Percentiles rank a stretch among this genome's conserved stretches.
Evolutionary conservation across 2,113 vertebrate genomes (phyloP).

Genomic region (Lanius ludovicianus): DNA sequence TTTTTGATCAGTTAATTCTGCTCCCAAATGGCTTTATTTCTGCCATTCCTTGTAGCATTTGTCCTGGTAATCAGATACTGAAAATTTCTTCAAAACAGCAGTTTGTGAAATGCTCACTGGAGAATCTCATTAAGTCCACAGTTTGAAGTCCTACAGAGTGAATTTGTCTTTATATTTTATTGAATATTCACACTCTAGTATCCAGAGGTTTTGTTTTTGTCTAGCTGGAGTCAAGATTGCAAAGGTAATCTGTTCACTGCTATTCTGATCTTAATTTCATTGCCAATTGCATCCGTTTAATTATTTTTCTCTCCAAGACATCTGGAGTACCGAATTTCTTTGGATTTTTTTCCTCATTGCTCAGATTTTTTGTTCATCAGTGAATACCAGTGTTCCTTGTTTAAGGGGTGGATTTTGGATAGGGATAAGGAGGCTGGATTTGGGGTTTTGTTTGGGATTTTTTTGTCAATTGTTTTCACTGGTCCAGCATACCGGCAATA

Average conservation of each 20-base stretch:
- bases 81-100: background rate
- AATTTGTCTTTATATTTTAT: background rate
- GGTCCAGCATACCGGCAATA: background rate
- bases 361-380: background rate
- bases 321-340: background rate
- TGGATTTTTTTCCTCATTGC: background rate
- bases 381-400: background rate
- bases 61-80: background rate
- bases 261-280: background rate
- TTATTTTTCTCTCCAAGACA: background rate
- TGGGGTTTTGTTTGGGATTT: rapidly evolving
- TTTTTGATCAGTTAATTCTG: background rate
- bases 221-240: background rate
- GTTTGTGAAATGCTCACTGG: background rate
- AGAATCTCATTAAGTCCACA: background rate
- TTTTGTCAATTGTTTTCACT: background rate
- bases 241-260: background rate
- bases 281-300: background rate
- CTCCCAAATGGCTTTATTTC: background rate
- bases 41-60: background rate
- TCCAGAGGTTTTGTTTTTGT: background rate
- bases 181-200: background rate
- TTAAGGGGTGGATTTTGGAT: background rate
- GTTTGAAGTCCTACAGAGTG: background rate
- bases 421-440: rapidly evolving